A percentile compares a stretch with the other conserved stretches of the same genome.
Conservation (phyloP, 1,140 invertebrate species). For the Dendrolimus kikuchii region DNA sequence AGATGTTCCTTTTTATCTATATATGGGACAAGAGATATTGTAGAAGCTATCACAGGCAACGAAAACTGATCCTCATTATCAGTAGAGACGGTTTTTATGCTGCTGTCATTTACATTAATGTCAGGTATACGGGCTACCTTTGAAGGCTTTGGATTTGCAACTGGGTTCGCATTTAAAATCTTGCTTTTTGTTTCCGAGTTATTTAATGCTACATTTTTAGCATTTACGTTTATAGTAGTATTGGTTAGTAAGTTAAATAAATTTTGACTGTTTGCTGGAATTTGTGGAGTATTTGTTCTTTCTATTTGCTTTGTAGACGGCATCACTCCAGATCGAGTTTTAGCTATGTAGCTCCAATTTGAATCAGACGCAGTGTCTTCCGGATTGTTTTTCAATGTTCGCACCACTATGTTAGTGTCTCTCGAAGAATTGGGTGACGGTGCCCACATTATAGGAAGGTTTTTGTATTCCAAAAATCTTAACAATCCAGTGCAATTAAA, state of each 20-base stretch:
- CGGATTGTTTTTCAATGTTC: too few relatives aligned
- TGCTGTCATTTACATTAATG: neutral
- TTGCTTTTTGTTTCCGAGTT: slow-evolving; percentile 19
- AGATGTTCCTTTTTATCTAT: slow-evolving; percentile 4
- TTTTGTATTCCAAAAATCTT: slow-evolving; percentile 46
- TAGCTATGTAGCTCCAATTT: too few relatives aligned
- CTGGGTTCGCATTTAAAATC: slow-evolving; percentile 49
- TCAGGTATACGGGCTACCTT: slow-evolving; percentile 26
- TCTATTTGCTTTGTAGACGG: neutral
- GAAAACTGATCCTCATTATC: slow-evolving; percentile 9
- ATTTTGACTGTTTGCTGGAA: too few relatives aligned
- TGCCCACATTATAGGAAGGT: slow-evolving; percentile 42
- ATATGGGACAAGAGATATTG: slow-evolving; percentile 29
- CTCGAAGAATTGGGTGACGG: slow-evolving; percentile 8
- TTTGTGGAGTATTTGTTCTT: neutral
- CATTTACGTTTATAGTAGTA: too few relatives aligned
- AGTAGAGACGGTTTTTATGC: neutral
- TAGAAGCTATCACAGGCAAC: slow-evolving; percentile 44
- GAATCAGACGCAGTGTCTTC: too few relatives aligned
- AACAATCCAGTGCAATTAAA: slow-evolving; percentile 45
- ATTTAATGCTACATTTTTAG: neutral
- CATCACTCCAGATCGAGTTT: too few relatives aligned
- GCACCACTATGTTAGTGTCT: slow-evolving; percentile 11
- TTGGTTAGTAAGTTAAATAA: too few relatives aligned
- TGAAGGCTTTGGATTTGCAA: slow-evolving; percentile 52